Base-by-base conservation (phyloP, 2,888 invertebrate species). In the Drosophila mulleri region DNA sequence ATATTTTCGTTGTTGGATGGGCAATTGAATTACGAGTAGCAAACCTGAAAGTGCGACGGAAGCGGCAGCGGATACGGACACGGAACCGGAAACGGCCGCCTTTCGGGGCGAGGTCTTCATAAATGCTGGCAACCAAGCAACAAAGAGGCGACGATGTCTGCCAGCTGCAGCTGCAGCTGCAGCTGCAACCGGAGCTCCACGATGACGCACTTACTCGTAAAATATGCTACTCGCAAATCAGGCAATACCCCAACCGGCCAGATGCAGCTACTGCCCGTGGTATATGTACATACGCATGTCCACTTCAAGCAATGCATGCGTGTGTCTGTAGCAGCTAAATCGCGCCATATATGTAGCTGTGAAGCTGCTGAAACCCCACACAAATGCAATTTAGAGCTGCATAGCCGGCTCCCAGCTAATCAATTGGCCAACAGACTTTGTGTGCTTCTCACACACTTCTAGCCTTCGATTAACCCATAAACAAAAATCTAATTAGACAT, bases 1-100 rank as follows among this genome's bases (percentile, higher is more conserved):
- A 76, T 78, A 65, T 78, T 68, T 63, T 75, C 62, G 76, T 80
- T 63, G 58, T 69, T 50, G 65, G 61, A 62, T 48, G 65, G 83
- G 88, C 86, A 88, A 88, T 82, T 83, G 88, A 88, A 88, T 82
- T 80, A 88, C 80, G 86, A 82, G 68, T 56, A 60, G 58, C 58
- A 82, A 88, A 88, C 82, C 85, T 84, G 84, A 73, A 69, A 68
- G 64, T 62, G 56, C 67, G 74, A 60, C 61, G 63, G 58, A 45
- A 58, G 3, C 29, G 48, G 29, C 32, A 11, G 47, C 58, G 63
- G 58, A 26, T 6, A 16, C 32, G 9, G 48, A 32, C 18, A 14
- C 50, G 66, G 78, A 82, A 54, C 54, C 62, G 64, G 72, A 66
- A 69, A 47, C 68, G 79, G 68, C 66, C 67, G 78, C 65, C 81